phyloP scores from a whole-genome alignment of 2,797 vertebrate genomes.

The Threskiornis aethiopicus region DNA sequence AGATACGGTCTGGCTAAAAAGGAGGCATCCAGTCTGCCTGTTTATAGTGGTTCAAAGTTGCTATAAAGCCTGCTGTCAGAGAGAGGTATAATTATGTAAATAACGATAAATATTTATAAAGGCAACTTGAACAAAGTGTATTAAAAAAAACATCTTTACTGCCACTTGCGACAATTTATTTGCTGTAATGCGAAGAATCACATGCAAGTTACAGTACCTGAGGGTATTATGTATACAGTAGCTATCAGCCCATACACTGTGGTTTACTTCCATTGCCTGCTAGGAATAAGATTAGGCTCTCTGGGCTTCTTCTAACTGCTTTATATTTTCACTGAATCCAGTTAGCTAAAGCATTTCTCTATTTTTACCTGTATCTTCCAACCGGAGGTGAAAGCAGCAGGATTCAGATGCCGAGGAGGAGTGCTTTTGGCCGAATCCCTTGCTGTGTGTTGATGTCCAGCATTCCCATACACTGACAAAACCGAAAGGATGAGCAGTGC shows the following conservation, averaged over 20 bases:
- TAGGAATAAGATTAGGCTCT: background rate
- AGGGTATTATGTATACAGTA: constrained; percentile 1
- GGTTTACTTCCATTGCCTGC: constrained; percentile 21
- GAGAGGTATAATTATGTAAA: constrained; percentile 25
- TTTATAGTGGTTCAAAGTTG: constrained; percentile 26
- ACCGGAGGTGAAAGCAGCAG: constrained; percentile 24
- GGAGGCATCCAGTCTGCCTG: background rate
- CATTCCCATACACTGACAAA: constrained; percentile 75
- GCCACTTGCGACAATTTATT: constrained; percentile 16
- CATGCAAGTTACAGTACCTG: background rate
- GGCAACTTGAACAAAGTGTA: background rate
- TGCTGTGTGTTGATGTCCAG: constrained; percentile 69
- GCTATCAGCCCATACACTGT: background rate
- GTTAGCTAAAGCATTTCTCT: background rate
- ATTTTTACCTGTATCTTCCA: constrained; percentile 72
- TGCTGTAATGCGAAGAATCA: background rate
- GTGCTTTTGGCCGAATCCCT: constrained; percentile 37
- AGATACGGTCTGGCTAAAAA: constrained; percentile 4
- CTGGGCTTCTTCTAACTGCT: constrained; percentile 24
- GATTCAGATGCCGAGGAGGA: background rate
- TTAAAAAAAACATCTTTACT: background rate
- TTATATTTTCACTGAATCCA: background rate
- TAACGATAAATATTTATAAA: constrained; percentile 57
- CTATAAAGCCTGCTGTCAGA: constrained; percentile 21
- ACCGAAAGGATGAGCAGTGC: constrained; percentile 70